Percentiles rank a stretch among this genome's conserved stretches.
phyloP scores from a whole-genome alignment of 1,140 invertebrate species.

The Megathymus violae region DNA sequence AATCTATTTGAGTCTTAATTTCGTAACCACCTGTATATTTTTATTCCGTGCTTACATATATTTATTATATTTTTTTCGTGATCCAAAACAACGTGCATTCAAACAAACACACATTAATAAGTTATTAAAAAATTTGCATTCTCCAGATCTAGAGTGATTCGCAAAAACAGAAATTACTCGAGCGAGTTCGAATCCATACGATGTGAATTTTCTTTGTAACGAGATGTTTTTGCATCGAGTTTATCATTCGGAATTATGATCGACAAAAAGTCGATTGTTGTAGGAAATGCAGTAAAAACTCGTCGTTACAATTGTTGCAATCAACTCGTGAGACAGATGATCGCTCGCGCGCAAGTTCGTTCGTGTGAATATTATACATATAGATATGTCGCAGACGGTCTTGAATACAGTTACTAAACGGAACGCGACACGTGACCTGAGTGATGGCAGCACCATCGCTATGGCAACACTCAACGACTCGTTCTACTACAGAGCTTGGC shows the following conservation, averaged over 20 bases:
- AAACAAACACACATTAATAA: not conserved
- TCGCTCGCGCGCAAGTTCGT: constrained; percentile 4
- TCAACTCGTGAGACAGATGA: constrained; percentile 28
- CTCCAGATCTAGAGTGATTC: constrained; percentile 19
- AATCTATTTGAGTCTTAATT: too few species aligned
- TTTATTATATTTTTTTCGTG: constrained; percentile 22
- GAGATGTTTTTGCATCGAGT: constrained; percentile 37
- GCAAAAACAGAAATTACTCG: constrained; percentile 71
- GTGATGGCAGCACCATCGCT: too few species aligned
- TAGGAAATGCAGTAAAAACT: constrained; percentile 45
- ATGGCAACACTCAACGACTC: too few species aligned
- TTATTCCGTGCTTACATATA: too few species aligned
- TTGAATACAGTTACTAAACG: too few species aligned
- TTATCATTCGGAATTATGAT: constrained; percentile 45
- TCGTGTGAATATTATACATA: not conserved
- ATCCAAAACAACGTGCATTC: not conserved
- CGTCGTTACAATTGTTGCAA: constrained; percentile 39
- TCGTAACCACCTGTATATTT: too few species aligned
- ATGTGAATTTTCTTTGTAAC: constrained; percentile 48
- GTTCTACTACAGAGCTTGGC: too few species aligned
- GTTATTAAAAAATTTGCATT: constrained; percentile 11
- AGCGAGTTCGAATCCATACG: constrained; percentile 58
- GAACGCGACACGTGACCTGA: too few species aligned
- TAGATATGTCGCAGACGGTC: too few species aligned
- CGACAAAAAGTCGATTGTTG: constrained; percentile 47